Evolutionary conservation across 2,797 vertebrate species (phyloP), one percentile per base, ranked within the genome.

Genomic region (Distichodus sexfasciatus): DNA sequence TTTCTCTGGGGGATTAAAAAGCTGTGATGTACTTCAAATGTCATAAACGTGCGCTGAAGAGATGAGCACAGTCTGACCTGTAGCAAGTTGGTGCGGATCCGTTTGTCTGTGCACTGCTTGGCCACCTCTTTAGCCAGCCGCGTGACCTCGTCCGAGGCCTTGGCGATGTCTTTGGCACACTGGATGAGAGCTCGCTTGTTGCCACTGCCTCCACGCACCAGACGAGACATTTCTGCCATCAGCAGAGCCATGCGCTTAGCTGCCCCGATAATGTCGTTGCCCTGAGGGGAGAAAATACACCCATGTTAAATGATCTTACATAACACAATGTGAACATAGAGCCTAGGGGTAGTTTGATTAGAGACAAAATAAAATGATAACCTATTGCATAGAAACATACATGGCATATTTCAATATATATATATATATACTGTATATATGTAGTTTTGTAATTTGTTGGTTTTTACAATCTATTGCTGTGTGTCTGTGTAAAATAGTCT

Each of bases 101-200:
- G 93, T 80, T 98, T 95, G 88, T 99, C 97, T 0, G 97, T 99
- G 86, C 97, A 99, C 89, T 99, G 97, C 85, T 99, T 99, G 21
- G 97, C 97, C 87, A 99, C 97, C 79, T 99, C 97, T 78, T 99
- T 99, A 62, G 97, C 97, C 73, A 99, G 81, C 1, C 92, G 90
- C 0, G 97, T 99, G 79, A 99, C 97, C 80, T 99, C 97, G 11
- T 99, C 97, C 0, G 97, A 99, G 10, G 97, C 96, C 81, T 99
- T 99, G 43, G 97, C 97, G 0, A 99, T 99, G 83, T 99, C 97
- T 85, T 99, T 99, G 6, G 97, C 97, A n/a, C 97, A 99, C 79
- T 99, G 97, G 72, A 99, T 99, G 59, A 99, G 91, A 0, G 97
- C 97, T 0, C 97, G 90, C 76, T 99, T 99, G 89, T 97, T 99